phyloP scores from a whole-genome alignment of 2,113 vertebrate species.

The Carettochelys insculpta region DNA sequence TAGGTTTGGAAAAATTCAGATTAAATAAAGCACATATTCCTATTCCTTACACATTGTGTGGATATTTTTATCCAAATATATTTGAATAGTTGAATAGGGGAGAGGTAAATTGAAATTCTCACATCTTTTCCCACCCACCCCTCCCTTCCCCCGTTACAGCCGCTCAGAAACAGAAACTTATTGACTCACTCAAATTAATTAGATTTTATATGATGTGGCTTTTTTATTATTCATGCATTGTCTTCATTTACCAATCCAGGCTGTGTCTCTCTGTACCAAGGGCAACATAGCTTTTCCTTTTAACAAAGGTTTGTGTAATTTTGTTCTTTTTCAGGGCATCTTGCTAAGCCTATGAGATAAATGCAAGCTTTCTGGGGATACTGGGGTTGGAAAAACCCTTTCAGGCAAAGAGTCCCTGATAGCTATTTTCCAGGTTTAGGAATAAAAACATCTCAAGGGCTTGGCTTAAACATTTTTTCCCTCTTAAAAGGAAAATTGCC shows the following conservation, averaged over 20 bases:
- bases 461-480: neutral
- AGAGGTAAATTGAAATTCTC: neutral
- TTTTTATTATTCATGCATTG: conserved; percentile 6
- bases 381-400: neutral
- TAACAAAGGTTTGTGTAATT: neutral
- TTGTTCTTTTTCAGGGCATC: neutral
- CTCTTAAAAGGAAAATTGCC: neutral
- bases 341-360: neutral
- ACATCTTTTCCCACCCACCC: too few relatives aligned
- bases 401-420: neutral
- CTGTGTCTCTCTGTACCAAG: neutral
- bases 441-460: neutral
- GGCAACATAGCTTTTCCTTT: neutral
- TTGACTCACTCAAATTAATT: conserved; percentile 11
- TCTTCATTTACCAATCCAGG: neutral
- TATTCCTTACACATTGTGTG: neutral
- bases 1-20: neutral
- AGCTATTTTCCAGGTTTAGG: conserved; percentile 26
- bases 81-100: neutral
- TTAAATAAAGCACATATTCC: conserved; percentile 26
- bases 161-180: conserved; percentile 22
- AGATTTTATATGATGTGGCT: neutral
- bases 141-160: neutral
- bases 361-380: neutral
- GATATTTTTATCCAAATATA: conserved; percentile 11